phyloP scores from a whole-genome alignment of 1,140 invertebrate genomes.

The Ceratina australensis region DNA sequence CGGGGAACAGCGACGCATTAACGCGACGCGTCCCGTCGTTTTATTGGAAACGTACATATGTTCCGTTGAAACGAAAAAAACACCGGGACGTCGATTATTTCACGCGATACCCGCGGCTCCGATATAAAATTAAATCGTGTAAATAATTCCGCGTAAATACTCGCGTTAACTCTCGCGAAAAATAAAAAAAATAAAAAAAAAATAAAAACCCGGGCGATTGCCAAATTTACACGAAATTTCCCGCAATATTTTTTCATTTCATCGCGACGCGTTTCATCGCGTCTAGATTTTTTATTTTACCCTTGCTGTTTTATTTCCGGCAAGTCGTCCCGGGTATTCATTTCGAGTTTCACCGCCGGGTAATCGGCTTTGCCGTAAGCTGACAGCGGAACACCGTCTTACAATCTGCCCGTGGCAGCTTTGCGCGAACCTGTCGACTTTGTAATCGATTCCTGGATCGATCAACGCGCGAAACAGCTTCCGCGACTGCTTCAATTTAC shows the following conservation, averaged over 20 bases:
- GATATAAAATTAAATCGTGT: constrained; percentile 22
- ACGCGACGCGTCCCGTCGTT: neutral
- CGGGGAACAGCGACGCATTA: neutral
- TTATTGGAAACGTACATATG: neutral
- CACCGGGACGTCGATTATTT: constrained; percentile 6
- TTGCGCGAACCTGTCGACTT: constrained; percentile 38
- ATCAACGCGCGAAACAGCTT: constrained; percentile 8
- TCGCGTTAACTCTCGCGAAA: neutral
- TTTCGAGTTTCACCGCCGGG: constrained; percentile 1
- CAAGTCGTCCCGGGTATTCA: neutral
- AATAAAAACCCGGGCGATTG: too few species aligned
- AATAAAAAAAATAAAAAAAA: too few species aligned
- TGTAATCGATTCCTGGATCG: constrained; percentile 34
- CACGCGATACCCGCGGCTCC: neutral
- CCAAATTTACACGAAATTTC: too few species aligned
- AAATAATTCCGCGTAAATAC: constrained; percentile 18
- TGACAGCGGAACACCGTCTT: constrained; percentile 39
- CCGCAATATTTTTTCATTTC: too few species aligned
- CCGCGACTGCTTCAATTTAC: too few species aligned
- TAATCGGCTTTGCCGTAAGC: constrained; percentile 41
- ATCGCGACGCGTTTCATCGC: too few species aligned
- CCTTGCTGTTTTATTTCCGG: too few species aligned
- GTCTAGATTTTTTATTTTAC: too few species aligned
- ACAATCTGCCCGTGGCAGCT: constrained; percentile 36
- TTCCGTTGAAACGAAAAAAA: neutral